Evolutionary conservation across 2,888 invertebrate genomes (phyloP).

Genomic region (Dolichopus griseipennis): DNA sequence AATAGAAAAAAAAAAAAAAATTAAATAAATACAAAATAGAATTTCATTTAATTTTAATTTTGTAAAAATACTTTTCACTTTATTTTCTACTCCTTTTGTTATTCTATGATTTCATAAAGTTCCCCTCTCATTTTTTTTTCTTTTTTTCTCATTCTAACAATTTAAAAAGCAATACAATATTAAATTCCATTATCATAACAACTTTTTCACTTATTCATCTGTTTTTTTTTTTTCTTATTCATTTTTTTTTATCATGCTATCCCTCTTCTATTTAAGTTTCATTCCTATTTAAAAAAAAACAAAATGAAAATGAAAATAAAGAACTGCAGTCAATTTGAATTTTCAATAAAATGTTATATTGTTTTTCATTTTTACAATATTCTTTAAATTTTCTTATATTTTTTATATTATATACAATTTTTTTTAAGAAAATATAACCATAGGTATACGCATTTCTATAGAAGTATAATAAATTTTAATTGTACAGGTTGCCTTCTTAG

Average conservation of each 20-base stretch:
- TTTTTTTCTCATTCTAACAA: too few relatives aligned
- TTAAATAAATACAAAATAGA: neutral
- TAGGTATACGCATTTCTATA: too few relatives aligned
- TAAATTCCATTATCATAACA: slow-evolving; percentile 4
- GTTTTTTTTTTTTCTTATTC: neutral
- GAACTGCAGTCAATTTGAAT: slow-evolving; percentile 1
- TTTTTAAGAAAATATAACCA: too few relatives aligned
- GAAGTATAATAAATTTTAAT: too few relatives aligned
- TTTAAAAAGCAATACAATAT: neutral
- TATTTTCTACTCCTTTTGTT: neutral
- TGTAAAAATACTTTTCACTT: neutral
- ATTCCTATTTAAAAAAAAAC: neutral
- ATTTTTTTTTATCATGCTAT: neutral
- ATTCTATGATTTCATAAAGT: too few relatives aligned
- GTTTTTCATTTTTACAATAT: neutral
- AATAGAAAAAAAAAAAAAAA: neutral
- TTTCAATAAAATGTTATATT: slow-evolving; percentile 6
- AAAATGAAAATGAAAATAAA: neutral
- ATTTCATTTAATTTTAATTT: slow-evolving; percentile 6
- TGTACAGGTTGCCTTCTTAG: too few relatives aligned
- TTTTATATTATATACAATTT: neutral
- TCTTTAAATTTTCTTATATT: neutral
- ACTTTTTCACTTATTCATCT: neutral
- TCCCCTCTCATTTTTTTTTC: too few relatives aligned
- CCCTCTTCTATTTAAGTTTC: neutral